Base-by-base conservation (phyloP, 2,113 vertebrate genomes). In the Amazona guildingii region DNA sequence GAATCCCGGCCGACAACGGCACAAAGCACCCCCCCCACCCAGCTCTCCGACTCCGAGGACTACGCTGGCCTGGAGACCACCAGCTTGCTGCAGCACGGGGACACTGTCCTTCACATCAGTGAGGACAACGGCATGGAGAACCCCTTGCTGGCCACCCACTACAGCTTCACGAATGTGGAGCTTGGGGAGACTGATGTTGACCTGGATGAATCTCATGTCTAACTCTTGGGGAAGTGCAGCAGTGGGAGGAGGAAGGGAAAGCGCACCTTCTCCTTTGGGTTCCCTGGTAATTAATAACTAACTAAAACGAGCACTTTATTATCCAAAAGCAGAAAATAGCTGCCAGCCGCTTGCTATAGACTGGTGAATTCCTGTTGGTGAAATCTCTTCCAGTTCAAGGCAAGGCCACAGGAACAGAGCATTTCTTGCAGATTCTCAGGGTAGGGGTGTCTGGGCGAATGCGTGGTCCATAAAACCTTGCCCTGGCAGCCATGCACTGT, bases 121-220 rank as follows among this genome's bases (percentile, higher is more conserved):
- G 99, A 99, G 95, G 98, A 99, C 48, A 98, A 97, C 1, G 99
- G 99, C 86, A 99, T 97, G 19, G 99, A 99, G 97, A 99, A 99
- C 91, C 99, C 99, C 8, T 97, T 99, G 88, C 98, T 99, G 89
- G 96, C 98, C 25, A 61, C 98, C 93, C 98, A 97, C 83, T 98
- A 88, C 97, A 96, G 95, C 41, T 98, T 97, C 25, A 91, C 97
- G 0, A 98, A 99, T 0, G 97, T 99, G 6, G 98, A 99, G 96
- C 96, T 99, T 14, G 98, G 97, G 59, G 98, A 98, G 92, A 97
- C 97, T 0, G 98, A 98, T 0, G 41, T 95, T 2, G 98, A 98
- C 80, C 97, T 99, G 19, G 99, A 99, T 33, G 99, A 99, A 95
- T 99, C 99, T 70, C 99, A 99, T 1, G 99, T 99, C 91, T 99